Percentiles rank a stretch among this genome's conserved stretches.
Evolutionary conservation across 2,888 invertebrate genomes (phyloP).

Genomic region (Acronicta aceris): DNA sequence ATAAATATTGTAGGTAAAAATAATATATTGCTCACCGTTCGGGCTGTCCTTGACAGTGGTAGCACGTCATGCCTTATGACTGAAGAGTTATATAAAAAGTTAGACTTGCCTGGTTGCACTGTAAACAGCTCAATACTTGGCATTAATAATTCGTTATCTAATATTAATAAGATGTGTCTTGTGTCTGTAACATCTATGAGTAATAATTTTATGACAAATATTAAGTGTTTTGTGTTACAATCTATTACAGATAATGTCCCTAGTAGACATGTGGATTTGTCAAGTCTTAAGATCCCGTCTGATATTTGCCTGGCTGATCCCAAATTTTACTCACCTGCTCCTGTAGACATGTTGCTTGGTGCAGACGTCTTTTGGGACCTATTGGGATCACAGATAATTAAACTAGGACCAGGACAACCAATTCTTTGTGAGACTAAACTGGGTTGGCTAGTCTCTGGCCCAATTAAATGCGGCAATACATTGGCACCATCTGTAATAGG

Average conservation of each 20-base stretch:
- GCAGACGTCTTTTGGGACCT: slow-evolving; percentile 54
- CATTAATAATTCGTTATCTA: slow-evolving; percentile 37
- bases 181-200: slow-evolving; percentile 25
- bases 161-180: slow-evolving; percentile 33
- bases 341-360: slow-evolving; percentile 48
- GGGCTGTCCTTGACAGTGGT: slow-evolving; percentile 14
- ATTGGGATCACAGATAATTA: slow-evolving; percentile 37
- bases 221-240: slow-evolving; percentile 48
- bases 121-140: slow-evolving; percentile 34
- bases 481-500: too few relatives aligned
- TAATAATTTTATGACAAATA: slow-evolving; percentile 11
- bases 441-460: slow-evolving; percentile 16
- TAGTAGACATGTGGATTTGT: slow-evolving; percentile 23
- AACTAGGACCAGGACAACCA: slow-evolving; percentile 35
- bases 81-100: slow-evolving; percentile 11
- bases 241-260: slow-evolving; percentile 40
- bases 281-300: slow-evolving; percentile 37
- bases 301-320: slow-evolving; percentile 23
- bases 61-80: slow-evolving; percentile 36
- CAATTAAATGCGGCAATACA: neutral
- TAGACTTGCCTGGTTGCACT: slow-evolving; percentile 19
- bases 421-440: slow-evolving; percentile 11
- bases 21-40: slow-evolving; percentile 20
- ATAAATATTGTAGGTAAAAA: slow-evolving; percentile 28
- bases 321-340: slow-evolving; percentile 36